These are phyloP conservation scores for Dryocosmus kuriphilus DNA, from an alignment of 2,888 invertebrate species.

Conservation along the genomic window DNA sequence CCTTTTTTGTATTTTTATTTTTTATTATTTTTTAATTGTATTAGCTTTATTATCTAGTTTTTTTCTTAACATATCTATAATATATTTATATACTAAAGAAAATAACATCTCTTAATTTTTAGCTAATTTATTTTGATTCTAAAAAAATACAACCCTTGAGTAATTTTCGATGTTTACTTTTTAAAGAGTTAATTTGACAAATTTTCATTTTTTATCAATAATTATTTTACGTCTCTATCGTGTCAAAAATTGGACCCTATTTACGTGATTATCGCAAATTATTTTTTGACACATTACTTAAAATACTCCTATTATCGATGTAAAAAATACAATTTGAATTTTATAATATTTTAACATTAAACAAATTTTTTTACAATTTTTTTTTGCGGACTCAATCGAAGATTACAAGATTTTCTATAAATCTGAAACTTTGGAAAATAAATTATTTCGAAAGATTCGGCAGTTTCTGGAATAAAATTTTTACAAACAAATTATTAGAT, in stretches of 20 bases:
- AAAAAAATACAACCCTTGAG: slow-evolving; percentile 25
- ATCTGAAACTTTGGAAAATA: not conserved
- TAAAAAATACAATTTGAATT: slow-evolving; percentile 5
- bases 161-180: not conserved
- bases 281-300: not conserved
- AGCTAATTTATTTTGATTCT: slow-evolving; percentile 20
- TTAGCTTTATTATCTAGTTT: no score
- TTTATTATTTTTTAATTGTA: no score
- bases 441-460: no score
- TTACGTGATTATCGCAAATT: not conserved
- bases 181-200: not conserved
- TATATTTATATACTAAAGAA: not conserved
- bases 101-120: not conserved
- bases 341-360: not conserved
- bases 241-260: slow-evolving; percentile 22
- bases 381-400: not conserved
- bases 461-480: no score
- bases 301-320: not conserved
- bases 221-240: not conserved
- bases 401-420: not conserved
- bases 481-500: no score
- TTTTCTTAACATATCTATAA: not conserved
- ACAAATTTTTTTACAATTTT: not conserved
- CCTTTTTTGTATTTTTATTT: no score
- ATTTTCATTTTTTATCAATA: not conserved